These are phyloP conservation scores for Ceratitis capitata DNA, from an alignment of 1,140 invertebrate genomes.

Conservation along the genomic window DNA sequence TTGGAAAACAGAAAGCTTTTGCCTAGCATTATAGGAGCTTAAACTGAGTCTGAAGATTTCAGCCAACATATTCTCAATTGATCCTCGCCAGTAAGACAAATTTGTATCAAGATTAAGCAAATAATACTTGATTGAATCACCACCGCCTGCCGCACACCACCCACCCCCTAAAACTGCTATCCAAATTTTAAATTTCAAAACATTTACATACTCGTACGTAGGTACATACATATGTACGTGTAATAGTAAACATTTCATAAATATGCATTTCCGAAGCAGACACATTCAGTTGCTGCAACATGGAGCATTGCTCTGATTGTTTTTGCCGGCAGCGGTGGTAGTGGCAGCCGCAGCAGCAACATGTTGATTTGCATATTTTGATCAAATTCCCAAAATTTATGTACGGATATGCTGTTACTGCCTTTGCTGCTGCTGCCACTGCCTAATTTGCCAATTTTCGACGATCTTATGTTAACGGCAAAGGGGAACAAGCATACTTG, in stretches of 20 bases:
- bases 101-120: too few species aligned
- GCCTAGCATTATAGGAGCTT: too few species aligned
- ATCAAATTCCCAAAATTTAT: constrained; percentile 28
- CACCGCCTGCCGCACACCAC: background rate
- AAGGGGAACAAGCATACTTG: background rate
- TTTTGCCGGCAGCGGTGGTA: background rate
- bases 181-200: background rate
- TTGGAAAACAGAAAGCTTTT: too few species aligned
- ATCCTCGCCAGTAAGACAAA: too few species aligned
- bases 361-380: constrained; percentile 36
- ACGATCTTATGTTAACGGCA: constrained; percentile 14
- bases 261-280: background rate
- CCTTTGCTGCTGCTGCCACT: too few species aligned
- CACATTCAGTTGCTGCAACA: background rate
- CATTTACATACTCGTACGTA: background rate
- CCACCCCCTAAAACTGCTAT: background rate
- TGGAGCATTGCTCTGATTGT: background rate
- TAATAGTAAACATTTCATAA: too few species aligned
- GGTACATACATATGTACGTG: too few species aligned
- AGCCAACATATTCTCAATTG: too few species aligned
- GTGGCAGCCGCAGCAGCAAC: background rate
- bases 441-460: constrained; percentile 32
- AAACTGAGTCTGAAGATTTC: too few species aligned
- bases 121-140: too few species aligned
- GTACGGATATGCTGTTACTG: background rate